These are phyloP conservation scores for Nymphicus hollandicus DNA, from an alignment of 2,113 vertebrate species.

Conservation along the genomic window DNA sequence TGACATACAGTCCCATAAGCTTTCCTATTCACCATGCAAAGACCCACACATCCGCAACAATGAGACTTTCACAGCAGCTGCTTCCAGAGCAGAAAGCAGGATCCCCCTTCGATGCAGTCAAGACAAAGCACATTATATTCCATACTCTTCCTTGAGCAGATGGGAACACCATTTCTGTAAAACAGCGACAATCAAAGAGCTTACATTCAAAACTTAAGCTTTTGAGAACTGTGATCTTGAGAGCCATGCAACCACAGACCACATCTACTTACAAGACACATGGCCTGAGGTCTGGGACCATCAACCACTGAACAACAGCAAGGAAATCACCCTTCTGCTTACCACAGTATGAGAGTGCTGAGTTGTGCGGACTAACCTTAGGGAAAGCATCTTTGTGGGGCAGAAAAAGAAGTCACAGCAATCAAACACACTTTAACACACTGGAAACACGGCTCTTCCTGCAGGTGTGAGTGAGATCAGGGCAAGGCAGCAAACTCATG, in stretches of 20 bases:
- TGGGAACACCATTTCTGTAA: neutral
- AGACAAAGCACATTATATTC: neutral
- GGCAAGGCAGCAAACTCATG: neutral
- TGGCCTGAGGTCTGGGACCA: neutral
- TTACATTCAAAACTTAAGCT: neutral
- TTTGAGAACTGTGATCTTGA: neutral
- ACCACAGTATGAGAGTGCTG: accelerated
- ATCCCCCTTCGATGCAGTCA: neutral
- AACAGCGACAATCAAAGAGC: neutral
- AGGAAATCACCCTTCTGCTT: neutral
- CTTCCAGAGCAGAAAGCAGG: neutral
- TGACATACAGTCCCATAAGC: neutral
- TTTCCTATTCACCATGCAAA: neutral
- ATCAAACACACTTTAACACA: neutral
- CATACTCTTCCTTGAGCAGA: neutral
- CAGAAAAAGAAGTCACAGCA: neutral
- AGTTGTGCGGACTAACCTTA: neutral
- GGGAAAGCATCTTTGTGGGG: neutral
- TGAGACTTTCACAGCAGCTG: constrained; percentile 3
- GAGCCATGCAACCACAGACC: neutral
- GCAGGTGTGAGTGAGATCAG: neutral
- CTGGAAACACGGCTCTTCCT: neutral
- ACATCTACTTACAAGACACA: neutral
- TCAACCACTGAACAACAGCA: neutral
- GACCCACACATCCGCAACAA: constrained; percentile 1